Evolutionary conservation across 2,113 vertebrate genomes (phyloP).

Genomic region (Ophiodon elongatus): DNA sequence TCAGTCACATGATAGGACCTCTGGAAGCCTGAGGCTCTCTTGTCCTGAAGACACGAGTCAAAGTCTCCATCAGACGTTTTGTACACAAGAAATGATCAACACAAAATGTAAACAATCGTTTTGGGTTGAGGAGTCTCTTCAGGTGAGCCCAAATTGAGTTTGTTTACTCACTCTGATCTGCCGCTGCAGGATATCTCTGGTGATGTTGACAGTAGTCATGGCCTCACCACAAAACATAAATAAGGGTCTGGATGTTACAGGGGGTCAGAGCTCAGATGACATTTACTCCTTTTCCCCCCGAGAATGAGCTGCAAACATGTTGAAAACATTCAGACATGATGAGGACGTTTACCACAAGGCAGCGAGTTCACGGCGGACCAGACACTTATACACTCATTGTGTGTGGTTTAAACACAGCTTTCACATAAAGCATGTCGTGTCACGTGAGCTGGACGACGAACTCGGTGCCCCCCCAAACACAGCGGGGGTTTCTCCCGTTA

Average conservation of each 20-base stretch:
- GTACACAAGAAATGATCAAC: not conserved
- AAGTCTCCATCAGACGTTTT: constrained; percentile 4
- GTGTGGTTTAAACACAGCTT: not conserved
- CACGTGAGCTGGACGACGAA: not conserved
- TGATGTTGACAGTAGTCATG: constrained; percentile 96
- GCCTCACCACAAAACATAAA: constrained; percentile 81
- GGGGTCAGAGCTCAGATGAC: constrained; percentile 83
- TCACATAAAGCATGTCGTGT: not conserved
- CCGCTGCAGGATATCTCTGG: constrained; percentile 91
- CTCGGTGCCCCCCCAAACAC: not conserved
- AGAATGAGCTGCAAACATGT: not conserved
- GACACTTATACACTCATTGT: not conserved
- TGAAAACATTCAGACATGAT: not conserved
- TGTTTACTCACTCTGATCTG: constrained; percentile 86
- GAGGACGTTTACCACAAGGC: not conserved
- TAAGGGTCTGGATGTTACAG: constrained; percentile 61
- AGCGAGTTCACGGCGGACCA: not conserved
- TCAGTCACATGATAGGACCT: constrained; percentile 95
- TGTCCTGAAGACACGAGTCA: constrained; percentile 85
- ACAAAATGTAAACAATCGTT: not conserved
- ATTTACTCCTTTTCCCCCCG: constrained; percentile 78
- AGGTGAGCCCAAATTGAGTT: not conserved
- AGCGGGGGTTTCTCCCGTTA: constrained; percentile 14
- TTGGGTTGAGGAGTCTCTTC: not conserved
- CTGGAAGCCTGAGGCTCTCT: constrained; percentile 91